Percentiles rank a stretch among this genome's conserved stretches.
Evolutionary conservation across 2,113 vertebrate species (phyloP).

Genomic region (Clarias batrachus): DNA sequence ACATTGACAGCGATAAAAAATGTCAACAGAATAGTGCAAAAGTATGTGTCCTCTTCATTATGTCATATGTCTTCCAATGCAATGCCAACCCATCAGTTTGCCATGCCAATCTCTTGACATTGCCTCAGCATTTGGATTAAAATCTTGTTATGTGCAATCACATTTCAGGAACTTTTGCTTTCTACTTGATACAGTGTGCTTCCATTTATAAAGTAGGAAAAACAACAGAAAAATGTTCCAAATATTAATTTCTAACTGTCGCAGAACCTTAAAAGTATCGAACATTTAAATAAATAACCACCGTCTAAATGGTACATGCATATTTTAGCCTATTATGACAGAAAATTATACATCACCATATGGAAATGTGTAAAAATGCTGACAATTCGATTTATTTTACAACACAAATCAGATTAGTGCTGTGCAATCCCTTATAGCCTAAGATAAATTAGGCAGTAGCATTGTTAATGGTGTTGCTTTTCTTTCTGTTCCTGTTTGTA

Average conservation of each 20-base stretch:
- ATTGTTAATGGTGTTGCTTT: neutral
- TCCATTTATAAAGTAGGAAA: neutral
- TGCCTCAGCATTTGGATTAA: neutral
- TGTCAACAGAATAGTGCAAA: neutral
- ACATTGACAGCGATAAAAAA: neutral
- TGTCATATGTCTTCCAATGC: neutral
- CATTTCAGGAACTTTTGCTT: neutral
- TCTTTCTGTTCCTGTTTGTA: constrained; percentile 61
- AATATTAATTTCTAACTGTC: neutral
- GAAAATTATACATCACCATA: neutral
- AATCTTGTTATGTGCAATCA: neutral
- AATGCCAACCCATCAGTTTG: neutral
- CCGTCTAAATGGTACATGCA: neutral
- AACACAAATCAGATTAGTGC: neutral
- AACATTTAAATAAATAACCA: neutral
- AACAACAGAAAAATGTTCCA: neutral
- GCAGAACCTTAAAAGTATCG: neutral
- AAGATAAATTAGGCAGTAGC: neutral
- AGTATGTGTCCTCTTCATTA: neutral
- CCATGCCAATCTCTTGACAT: neutral
- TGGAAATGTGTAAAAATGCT: neutral
- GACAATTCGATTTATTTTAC: neutral
- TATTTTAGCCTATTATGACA: neutral
- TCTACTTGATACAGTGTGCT: neutral
- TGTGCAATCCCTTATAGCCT: neutral